Base-by-base conservation (phyloP, 2,888 invertebrate species). In the Endomychus coccineus region DNA sequence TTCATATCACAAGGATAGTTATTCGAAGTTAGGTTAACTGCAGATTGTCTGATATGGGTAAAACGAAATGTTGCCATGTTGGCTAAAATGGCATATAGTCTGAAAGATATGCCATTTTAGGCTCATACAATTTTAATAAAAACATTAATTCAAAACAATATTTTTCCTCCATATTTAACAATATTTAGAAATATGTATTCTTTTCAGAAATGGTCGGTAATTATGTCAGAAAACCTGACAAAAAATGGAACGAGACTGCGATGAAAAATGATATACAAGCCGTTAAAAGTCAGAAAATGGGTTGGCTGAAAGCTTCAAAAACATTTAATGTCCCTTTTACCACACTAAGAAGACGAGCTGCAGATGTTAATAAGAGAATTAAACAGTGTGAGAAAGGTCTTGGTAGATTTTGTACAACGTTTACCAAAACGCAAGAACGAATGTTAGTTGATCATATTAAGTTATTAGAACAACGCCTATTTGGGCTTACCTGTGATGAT, bases 261-360 rank as follows among this genome's bases (percentile, higher is more conserved):
- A 36, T 40, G 33, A 13, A 34, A 14, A 33, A 34, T 24, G 43
- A 40, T 17, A 40, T 43, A 2, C 9, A 29, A 28, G 43, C 40
- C 12, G 34, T 40, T 9, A 19, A 21, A 11, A 30, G 19, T 28
- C 15, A 25, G 7, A 16, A 40, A 32, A 43, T 40, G 40, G 40
- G 39, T 13, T 40, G 36, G 34, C 21, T 40, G n/a, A 33, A 29
- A 24, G 36, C 39, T 15, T 31, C 42, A 13, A 42, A 39, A 25
- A 35, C 35, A 12, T 39, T 36, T 19, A 19, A 25, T n/a, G 36
- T 42, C 12, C 42, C 39, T 11, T 29, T 25, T 16, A 30, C 42
- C 16, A 42, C 39, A 14, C 25, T 43, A 11, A 31, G 39, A 29
- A 27, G 40, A 24, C 17, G 25, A 17, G 33, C 28, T 14, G 22